These are phyloP conservation scores for Polydrusus cervinus DNA, from an alignment of 2,888 invertebrate species.

Conservation along the genomic window DNA sequence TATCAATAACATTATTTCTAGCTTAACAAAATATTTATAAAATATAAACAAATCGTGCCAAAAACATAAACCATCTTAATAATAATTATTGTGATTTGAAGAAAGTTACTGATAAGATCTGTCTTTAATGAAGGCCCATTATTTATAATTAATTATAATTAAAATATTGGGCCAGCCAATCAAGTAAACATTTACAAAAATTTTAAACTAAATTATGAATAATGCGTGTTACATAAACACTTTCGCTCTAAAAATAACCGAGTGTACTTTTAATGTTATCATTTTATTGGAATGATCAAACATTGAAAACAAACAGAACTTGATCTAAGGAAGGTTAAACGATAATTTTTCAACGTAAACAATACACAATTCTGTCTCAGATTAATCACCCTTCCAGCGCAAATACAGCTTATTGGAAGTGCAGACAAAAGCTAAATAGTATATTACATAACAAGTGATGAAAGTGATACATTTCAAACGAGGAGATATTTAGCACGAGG, in stretches of 20 bases:
- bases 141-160: slow-evolving; percentile 1
- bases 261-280: slow-evolving; percentile 1
- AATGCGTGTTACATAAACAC: slow-evolving; percentile 10
- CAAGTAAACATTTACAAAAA: slow-evolving; percentile 13
- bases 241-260: slow-evolving; percentile 12
- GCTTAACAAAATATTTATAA: background rate
- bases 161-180: background rate
- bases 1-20: slow-evolving; percentile 15
- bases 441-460: no score
- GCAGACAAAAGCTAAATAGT: no score
- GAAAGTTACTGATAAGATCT: slow-evolving; percentile 6
- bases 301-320: background rate
- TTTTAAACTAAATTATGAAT: slow-evolving; percentile 7
- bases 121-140: background rate
- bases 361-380: no score
- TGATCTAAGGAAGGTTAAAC: background rate
- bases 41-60: slow-evolving; percentile 11
- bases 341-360: background rate
- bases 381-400: no score
- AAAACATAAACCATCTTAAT: slow-evolving; percentile 7
- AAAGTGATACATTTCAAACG: no score
- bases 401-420: no score
- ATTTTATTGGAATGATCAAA: slow-evolving; percentile 9
- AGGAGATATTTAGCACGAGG: no score
- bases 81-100: background rate